These are phyloP conservation scores for Drosophila novamexicana DNA, from an alignment of 1,140 invertebrate species.

Conservation along the genomic window DNA sequence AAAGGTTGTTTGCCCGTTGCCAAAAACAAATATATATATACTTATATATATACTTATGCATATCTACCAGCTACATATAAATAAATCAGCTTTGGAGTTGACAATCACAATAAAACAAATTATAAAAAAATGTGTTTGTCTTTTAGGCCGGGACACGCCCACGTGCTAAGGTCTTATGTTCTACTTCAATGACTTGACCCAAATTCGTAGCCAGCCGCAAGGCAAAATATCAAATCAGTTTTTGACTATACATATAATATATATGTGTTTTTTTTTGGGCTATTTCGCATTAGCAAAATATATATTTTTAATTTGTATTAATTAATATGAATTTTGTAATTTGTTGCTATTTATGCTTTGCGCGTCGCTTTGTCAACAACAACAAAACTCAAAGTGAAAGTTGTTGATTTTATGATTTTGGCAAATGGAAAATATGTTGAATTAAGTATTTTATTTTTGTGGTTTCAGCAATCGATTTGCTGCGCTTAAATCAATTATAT, in stretches of 20 bases:
- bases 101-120: constrained; percentile 36
- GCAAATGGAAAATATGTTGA: constrained; percentile 69
- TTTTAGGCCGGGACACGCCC: constrained; percentile 51
- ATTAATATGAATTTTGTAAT: constrained; percentile 75
- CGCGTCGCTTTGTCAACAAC: constrained; percentile 17
- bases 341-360: constrained; percentile 47
- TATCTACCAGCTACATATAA: background rate
- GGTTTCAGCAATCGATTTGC: constrained; percentile 60
- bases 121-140: constrained; percentile 34
- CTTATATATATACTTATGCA: background rate
- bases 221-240: constrained; percentile 24
- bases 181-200: constrained; percentile 79
- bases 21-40: constrained; percentile 36
- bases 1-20: constrained; percentile 53
- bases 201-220: constrained; percentile 51
- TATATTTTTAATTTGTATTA: constrained; percentile 64
- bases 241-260: background rate
- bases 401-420: constrained; percentile 66
- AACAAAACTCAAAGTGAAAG: constrained; percentile 68
- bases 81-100: constrained; percentile 53
- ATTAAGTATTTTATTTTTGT: constrained; percentile 39
- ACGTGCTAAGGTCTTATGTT: constrained; percentile 68
- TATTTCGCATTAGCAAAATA: constrained; percentile 30
- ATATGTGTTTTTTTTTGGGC: background rate
- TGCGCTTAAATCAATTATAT: constrained; percentile 60